Evolutionary conservation across 2,113 vertebrate genomes (phyloP).

Genomic region (Thryonomys swinderianus): DNA sequence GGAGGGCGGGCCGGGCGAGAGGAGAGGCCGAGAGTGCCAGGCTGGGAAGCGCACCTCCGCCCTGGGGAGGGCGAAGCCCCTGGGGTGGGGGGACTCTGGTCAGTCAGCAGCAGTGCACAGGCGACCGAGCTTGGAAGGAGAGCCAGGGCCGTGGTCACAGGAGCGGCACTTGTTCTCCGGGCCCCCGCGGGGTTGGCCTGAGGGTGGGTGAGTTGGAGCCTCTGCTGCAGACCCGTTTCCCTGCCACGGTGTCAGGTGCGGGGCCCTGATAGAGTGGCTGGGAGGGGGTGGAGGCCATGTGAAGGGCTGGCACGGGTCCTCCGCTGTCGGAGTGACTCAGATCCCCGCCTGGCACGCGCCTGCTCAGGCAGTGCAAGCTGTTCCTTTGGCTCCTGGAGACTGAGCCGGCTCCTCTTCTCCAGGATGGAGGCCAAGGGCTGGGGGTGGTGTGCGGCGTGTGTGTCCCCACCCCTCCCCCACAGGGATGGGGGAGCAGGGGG

Average conservation of each 20-base stretch:
- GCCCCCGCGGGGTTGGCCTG: neutral
- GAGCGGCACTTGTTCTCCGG: neutral
- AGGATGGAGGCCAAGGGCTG: constrained; percentile 1
- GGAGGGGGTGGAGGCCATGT: neutral
- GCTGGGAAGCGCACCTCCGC: neutral
- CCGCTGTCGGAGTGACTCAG: constrained; percentile 72
- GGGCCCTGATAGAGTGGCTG: neutral
- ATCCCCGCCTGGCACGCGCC: constrained; percentile 65
- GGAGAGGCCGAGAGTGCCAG: neutral
- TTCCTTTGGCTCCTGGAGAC: constrained; percentile 70
- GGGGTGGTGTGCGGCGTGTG: neutral
- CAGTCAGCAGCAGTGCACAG: neutral
- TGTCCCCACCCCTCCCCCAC: neutral
- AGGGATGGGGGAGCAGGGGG: neutral
- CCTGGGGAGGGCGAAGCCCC: neutral
- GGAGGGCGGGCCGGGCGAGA: neutral
- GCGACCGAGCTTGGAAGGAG: neutral
- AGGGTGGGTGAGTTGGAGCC: neutral
- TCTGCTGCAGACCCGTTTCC: neutral
- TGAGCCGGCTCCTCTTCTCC: constrained; percentile 18
- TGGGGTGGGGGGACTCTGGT: fast-evolving
- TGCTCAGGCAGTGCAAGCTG: constrained; percentile 71
- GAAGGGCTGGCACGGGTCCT: constrained; percentile 8
- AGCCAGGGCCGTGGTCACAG: neutral
- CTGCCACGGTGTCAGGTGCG: neutral